Conservation (phyloP, 1,140 invertebrate genomes). For the Saccostrea cuccullata region DNA sequence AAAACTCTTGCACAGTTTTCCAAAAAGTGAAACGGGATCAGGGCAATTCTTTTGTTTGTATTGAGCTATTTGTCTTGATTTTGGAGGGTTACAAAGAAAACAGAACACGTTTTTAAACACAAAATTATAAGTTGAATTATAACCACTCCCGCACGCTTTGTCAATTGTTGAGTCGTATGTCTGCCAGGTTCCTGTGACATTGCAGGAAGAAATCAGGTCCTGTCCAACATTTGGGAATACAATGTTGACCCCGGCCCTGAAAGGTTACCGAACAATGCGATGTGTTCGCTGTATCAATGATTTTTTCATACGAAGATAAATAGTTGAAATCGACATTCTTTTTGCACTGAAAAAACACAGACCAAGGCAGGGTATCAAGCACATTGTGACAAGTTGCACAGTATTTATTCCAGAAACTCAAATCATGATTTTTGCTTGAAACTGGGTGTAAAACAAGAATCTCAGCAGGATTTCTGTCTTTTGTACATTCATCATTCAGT, state of each 20-base stretch:
- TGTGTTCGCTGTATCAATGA: neutral
- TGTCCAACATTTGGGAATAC: neutral
- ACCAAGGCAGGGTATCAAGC: neutral
- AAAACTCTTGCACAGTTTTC: neutral
- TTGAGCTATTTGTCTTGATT: neutral
- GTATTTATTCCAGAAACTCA: neutral
- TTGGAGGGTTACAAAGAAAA: constrained; percentile 40
- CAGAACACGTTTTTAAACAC: constrained; percentile 48
- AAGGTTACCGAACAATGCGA: neutral
- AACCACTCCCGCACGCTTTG: constrained; percentile 20
- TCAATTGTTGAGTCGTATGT: constrained; percentile 39
- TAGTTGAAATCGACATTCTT: neutral
- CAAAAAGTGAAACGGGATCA: neutral
- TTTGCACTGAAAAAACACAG: neutral
- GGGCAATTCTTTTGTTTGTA: neutral
- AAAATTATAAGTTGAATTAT: neutral
- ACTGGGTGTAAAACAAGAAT: neutral
- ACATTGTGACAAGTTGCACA: neutral
- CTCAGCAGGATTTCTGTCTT: neutral
- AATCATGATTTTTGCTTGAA: neutral
- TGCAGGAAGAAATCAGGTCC: constrained; percentile 25
- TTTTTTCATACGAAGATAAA: neutral
- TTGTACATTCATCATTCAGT: neutral
- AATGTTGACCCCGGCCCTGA: neutral
- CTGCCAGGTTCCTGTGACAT: constrained; percentile 44